Base-by-base conservation (phyloP, 2,888 invertebrate genomes). In the Lochmaea capreae region DNA sequence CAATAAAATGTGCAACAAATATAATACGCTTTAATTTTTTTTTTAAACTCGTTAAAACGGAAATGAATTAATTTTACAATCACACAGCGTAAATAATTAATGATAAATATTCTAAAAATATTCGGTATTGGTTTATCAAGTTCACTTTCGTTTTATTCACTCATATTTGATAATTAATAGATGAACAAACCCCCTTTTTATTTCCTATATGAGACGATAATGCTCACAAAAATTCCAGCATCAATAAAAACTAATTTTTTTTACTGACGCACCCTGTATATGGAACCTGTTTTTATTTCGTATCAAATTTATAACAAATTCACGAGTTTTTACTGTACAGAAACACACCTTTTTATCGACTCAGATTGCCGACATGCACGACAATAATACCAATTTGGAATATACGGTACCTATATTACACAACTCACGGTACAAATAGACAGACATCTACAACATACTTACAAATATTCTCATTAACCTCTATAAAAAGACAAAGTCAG, bases 391-490 rank as follows among this genome's bases (percentile, higher is more conserved):
- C n/a, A 49, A 49, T 49, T 49, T 14, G 8, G 49, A 39, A 39
- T 49, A 14, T 49, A 49, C 49, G 49, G 49, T 49, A 49, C n/a
- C n/a, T 61, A 33, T 42, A 9, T 39, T 61, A 61, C 61, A 61
- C 61, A 61, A 61, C 33, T 22, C 12, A n/a, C n/a, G 16, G 8
- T 39, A 39, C 33, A 8, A 39, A 39, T 39, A 39, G 33, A 39
- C 33, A 39, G 33, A 39, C 33, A 1, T 39, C 33, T 39, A 42
- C 59, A 59, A 59, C 59, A 59, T 11, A 14, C 16, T 49, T 61
- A 61, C 61, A 61, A 42, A 61, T 61, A 6, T 61, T 12, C 61
- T 61, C 14, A 61, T 61, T 61, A 61, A 61, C 61, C 61, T 61
- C 61, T 42, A 61, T 61, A 42, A 33, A 61, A 61, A 61, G 61